Evolutionary conservation across 1,140 invertebrate genomes (phyloP).

Genomic region (Samia ricini): DNA sequence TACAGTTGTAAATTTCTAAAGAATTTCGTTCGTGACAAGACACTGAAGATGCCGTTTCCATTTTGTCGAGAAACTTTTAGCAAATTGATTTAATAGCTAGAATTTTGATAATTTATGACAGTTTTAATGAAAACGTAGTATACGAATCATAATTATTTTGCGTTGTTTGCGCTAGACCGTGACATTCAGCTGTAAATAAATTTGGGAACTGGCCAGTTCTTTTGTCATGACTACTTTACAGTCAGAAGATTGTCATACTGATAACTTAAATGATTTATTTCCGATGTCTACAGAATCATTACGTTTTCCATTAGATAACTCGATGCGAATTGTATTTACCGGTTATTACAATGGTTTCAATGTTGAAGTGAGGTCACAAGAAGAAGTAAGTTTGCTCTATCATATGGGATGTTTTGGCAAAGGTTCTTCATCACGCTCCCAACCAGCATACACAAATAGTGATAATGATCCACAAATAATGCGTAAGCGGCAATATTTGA

Average conservation of each 20-base stretch:
- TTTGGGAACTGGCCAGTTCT: constrained; percentile 69
- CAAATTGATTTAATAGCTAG: neutral
- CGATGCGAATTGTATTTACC: constrained; percentile 76
- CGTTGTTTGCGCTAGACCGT: constrained; percentile 37
- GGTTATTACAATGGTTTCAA: constrained; percentile 82
- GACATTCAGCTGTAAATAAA: constrained; percentile 67
- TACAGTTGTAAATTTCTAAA: constrained; percentile 5
- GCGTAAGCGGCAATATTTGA: constrained; percentile 78
- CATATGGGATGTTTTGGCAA: constrained; percentile 88
- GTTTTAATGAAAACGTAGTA: neutral
- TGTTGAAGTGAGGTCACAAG: constrained; percentile 80
- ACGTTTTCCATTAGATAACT: constrained; percentile 54
- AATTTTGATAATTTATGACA: neutral
- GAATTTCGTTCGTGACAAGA: neutral
- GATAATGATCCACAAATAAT: constrained; percentile 69
- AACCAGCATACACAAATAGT: constrained; percentile 74
- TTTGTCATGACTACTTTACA: constrained; percentile 64
- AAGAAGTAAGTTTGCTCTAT: constrained; percentile 81
- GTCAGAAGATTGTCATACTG: constrained; percentile 58
- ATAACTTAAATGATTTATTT: constrained; percentile 50
- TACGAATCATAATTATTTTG: constrained; percentile 18
- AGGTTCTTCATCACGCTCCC: constrained; percentile 81
- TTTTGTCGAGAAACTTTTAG: neutral
- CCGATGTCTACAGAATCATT: constrained; percentile 50
- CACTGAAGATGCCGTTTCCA: neutral